Conservation (phyloP, 2,113 vertebrate species). For the Nymphicus hollandicus region DNA sequence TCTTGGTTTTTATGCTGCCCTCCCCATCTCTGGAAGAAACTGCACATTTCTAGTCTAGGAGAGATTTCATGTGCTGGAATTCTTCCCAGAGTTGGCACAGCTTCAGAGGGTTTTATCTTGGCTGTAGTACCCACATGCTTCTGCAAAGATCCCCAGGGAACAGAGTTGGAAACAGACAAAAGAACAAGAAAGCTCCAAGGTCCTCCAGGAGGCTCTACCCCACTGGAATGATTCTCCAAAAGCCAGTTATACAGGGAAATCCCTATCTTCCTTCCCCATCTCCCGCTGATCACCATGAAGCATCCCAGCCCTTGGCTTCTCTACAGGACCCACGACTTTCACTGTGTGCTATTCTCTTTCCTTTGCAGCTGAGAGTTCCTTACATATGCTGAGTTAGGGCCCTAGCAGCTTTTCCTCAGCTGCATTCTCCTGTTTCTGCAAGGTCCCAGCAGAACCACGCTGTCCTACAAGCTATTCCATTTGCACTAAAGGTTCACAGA, state of each 20-base stretch:
- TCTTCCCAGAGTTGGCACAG: constrained; percentile 43
- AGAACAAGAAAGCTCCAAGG: neutral
- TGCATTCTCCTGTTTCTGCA: neutral
- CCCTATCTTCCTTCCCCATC: neutral
- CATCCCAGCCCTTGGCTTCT: neutral
- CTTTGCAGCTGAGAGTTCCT: neutral
- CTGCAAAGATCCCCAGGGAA: neutral
- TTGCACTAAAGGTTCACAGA: neutral
- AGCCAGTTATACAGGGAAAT: neutral
- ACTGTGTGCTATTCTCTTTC: neutral
- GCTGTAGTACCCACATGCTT: constrained; percentile 14
- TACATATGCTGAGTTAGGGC: neutral
- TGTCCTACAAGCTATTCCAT: neutral
- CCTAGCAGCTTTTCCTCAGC: neutral
- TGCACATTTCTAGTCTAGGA: constrained; percentile 2
- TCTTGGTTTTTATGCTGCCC: constrained; percentile 14
- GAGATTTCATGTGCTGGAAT: constrained; percentile 32
- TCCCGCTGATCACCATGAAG: neutral
- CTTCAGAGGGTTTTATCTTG: constrained; percentile 37
- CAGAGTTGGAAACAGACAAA: neutral
- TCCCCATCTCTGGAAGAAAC: constrained; percentile 3
- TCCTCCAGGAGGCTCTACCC: neutral
- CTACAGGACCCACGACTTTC: neutral
- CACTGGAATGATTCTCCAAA: neutral
- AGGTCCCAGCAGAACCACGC: neutral